A percentile compares a stretch with the other conserved stretches of the same genome.
Evolutionary conservation across 2,113 vertebrate genomes (phyloP).

Genomic region (Henicopernis longicauda): DNA sequence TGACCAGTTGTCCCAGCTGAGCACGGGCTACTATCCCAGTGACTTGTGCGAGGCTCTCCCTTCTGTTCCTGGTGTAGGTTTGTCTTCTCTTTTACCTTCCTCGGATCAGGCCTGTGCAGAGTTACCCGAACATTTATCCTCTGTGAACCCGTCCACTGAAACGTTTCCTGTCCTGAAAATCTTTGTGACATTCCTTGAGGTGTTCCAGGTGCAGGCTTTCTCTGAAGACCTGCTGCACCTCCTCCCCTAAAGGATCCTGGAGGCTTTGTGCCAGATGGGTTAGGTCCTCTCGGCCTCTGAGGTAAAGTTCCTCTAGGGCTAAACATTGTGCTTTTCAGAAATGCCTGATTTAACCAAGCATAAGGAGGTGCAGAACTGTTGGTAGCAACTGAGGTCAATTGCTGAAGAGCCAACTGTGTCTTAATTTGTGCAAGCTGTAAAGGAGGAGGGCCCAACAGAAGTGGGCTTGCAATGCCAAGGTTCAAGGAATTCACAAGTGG

Average conservation of each 20-base stretch:
- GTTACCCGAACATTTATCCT: conserved; percentile 73
- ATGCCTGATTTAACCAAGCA: conserved; percentile 74
- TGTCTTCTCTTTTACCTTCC: conserved; percentile 67
- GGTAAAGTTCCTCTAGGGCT: conserved; percentile 81
- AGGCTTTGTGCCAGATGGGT: conserved; percentile 68
- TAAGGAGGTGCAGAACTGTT: conserved; percentile 69
- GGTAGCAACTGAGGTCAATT: conserved; percentile 73
- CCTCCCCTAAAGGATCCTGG: conserved; percentile 71
- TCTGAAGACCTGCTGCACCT: conserved; percentile 61
- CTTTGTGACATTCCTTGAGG: conserved; percentile 69
- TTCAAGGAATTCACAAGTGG: conserved; percentile 84
- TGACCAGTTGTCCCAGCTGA: not conserved
- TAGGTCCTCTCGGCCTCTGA: conserved; percentile 73
- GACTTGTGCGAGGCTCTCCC: conserved; percentile 34
- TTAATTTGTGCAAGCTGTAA: conserved; percentile 88
- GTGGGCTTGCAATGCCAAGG: conserved; percentile 79
- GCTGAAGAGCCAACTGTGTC: conserved; percentile 84
- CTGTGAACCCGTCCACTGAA: conserved; percentile 70
- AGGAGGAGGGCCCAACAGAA: conserved; percentile 84
- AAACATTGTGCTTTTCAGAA: conserved; percentile 87
- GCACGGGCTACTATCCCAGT: conserved; percentile 60
- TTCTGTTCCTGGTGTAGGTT: conserved; percentile 71
- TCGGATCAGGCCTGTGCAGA: conserved; percentile 69
- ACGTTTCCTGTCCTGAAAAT: conserved; percentile 51
- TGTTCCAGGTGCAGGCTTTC: conserved; percentile 63